A percentile compares a stretch with the other conserved stretches of the same genome.
Conservation (phyloP, 2,888 invertebrate species). For the Ferrisia virgata region DNA sequence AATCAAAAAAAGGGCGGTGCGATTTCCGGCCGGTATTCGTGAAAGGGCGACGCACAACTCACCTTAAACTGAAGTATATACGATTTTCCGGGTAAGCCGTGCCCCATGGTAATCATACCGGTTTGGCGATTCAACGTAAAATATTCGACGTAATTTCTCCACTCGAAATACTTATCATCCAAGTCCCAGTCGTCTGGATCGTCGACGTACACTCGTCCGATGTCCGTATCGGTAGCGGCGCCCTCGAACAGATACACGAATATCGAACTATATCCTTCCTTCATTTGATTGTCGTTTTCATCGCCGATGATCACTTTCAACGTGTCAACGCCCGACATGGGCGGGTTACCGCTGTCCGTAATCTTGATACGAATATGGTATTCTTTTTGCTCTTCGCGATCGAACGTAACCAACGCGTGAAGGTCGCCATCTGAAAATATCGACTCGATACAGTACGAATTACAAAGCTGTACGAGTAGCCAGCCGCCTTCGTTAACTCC, state of each 20-base stretch:
- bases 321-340: constrained; percentile 73
- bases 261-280: constrained; percentile 80
- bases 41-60: constrained; percentile 51
- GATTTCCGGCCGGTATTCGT: not conserved
- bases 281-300: constrained; percentile 88
- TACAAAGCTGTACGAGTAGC: no score
- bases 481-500: no score
- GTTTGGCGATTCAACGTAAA: constrained; percentile 72
- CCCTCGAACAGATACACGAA: constrained; percentile 88
- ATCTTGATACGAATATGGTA: constrained; percentile 86
- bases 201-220: constrained; percentile 88
- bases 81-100: constrained; percentile 60
- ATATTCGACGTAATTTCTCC: constrained; percentile 59
- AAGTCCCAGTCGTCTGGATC: constrained; percentile 98
- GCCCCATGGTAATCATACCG: constrained; percentile 81
- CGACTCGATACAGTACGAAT: not conserved
- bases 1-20: not conserved
- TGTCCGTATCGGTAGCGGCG: constrained; percentile 63
- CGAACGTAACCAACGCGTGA: constrained; percentile 71
- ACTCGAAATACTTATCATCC: constrained; percentile 81
- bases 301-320: constrained; percentile 91
- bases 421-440: constrained; percentile 60
- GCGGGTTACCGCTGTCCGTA: constrained; percentile 75
- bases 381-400: constrained; percentile 81
- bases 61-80: constrained; percentile 72